Evolutionary conservation across 2,888 invertebrate genomes (phyloP).

Genomic region (Rhogogaster chlorosoma): DNA sequence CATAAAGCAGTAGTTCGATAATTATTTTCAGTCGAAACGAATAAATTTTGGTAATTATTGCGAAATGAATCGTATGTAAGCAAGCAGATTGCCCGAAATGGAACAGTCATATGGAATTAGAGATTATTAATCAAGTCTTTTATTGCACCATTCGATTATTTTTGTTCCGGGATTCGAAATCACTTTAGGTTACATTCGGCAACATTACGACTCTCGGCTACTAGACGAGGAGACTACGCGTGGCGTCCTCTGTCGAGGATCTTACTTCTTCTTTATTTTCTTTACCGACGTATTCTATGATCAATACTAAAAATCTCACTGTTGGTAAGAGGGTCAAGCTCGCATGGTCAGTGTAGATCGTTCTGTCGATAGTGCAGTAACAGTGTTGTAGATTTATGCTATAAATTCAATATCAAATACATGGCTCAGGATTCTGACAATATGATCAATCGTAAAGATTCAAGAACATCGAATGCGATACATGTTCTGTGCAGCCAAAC

Average conservation of each 20-base stretch:
- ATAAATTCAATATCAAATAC: background rate
- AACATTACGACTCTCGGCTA: background rate
- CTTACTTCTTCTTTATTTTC: background rate
- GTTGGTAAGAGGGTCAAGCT: background rate
- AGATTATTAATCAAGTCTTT: background rate
- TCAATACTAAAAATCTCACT: background rate
- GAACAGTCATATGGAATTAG: background rate
- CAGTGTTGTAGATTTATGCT: background rate
- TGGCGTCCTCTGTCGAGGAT: background rate
- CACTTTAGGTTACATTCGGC: background rate
- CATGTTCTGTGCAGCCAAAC: background rate
- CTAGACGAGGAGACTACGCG: background rate
- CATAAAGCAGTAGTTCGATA: background rate
- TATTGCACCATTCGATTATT: background rate
- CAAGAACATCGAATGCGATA: background rate
- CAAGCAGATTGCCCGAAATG: background rate
- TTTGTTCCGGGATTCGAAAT: background rate
- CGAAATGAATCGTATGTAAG: background rate
- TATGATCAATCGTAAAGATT: background rate
- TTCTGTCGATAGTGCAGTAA: background rate
- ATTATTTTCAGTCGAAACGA: background rate
- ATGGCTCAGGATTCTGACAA: background rate
- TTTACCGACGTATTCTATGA: background rate
- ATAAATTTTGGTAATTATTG: background rate
- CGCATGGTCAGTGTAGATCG: background rate